Evolutionary conservation across 2,113 vertebrate genomes (phyloP).

Genomic region (Prunella fulvescens): DNA sequence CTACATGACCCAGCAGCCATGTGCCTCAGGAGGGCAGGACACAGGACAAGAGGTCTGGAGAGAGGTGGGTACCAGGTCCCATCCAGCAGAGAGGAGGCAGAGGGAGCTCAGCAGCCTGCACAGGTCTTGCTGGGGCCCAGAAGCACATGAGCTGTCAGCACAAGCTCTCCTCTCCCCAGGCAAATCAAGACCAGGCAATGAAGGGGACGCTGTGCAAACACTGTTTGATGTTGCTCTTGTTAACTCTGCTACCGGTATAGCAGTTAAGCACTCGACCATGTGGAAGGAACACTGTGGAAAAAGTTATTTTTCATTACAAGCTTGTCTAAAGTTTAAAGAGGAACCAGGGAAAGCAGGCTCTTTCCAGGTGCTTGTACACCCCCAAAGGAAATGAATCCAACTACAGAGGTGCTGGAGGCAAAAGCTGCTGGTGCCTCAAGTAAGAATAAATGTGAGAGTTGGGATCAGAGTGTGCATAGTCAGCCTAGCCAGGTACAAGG

Average conservation of each 20-base stretch:
- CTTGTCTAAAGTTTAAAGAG: not conserved
- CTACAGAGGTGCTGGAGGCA: not conserved
- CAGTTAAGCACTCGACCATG: not conserved
- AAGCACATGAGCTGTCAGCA: not conserved
- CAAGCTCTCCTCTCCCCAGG: not conserved
- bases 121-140: not conserved
- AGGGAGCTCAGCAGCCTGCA: not conserved
- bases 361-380: not conserved
- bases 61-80: not conserved
- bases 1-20: rapidly evolving
- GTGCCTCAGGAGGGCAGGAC: not conserved
- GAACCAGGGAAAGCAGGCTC: not conserved
- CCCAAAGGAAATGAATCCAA: not conserved
- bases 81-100: not conserved
- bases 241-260: not conserved
- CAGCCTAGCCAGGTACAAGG: not conserved
- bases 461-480: not conserved
- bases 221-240: not conserved
- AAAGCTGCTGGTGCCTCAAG: not conserved
- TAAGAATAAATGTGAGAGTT: not conserved
- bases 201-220: not conserved
- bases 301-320: not conserved
- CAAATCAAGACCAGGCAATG: not conserved
- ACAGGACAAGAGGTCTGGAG: not conserved
- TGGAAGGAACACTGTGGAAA: not conserved